These are phyloP conservation scores for Ceratina australensis DNA, from an alignment of 1,140 invertebrate genomes.

Conservation along the genomic window DNA sequence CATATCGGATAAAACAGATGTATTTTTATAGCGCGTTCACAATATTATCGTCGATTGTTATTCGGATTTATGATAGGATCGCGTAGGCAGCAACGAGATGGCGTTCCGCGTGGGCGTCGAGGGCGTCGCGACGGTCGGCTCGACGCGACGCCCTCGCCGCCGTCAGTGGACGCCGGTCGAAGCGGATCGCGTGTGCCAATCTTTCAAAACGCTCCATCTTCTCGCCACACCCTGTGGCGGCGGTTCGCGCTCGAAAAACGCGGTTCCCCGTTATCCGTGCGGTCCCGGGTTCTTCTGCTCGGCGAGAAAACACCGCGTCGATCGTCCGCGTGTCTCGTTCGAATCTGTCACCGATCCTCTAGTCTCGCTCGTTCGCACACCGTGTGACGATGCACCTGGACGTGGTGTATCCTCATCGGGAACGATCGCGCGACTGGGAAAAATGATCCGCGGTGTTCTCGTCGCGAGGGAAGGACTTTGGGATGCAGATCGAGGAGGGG, in stretches of 20 bases:
- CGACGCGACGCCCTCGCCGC: conserved; percentile 21
- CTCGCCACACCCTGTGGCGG: conserved; percentile 67
- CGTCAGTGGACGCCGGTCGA: conserved; percentile 63
- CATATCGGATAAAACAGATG: too few relatives aligned
- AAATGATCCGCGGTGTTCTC: background rate
- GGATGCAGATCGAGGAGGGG: conserved; percentile 28
- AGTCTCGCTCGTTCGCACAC: too few relatives aligned
- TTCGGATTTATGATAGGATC: too few relatives aligned
- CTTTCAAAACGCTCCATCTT: conserved; percentile 54
- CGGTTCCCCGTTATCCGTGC: background rate
- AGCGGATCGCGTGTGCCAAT: conserved; percentile 53
- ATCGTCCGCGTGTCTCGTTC: too few relatives aligned
- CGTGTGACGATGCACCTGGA: conserved; percentile 2
- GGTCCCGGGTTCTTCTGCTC: too few relatives aligned
- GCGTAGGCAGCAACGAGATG: conserved; percentile 17
- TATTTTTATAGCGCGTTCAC: too few relatives aligned
- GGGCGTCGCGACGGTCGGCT: conserved; percentile 28
- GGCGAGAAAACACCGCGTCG: too few relatives aligned
- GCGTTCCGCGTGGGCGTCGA: conserved; percentile 30
- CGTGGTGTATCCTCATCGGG: background rate
- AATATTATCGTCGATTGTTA: too few relatives aligned
- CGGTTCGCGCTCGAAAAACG: conserved; percentile 44
- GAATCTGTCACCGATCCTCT: too few relatives aligned
- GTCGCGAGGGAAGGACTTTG: background rate
- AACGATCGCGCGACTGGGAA: conserved; percentile 1